Percentiles rank a stretch among this genome's conserved stretches.
Evolutionary conservation across 2,113 vertebrate genomes (phyloP).

Genomic region (Cephalophus harveyi): DNA sequence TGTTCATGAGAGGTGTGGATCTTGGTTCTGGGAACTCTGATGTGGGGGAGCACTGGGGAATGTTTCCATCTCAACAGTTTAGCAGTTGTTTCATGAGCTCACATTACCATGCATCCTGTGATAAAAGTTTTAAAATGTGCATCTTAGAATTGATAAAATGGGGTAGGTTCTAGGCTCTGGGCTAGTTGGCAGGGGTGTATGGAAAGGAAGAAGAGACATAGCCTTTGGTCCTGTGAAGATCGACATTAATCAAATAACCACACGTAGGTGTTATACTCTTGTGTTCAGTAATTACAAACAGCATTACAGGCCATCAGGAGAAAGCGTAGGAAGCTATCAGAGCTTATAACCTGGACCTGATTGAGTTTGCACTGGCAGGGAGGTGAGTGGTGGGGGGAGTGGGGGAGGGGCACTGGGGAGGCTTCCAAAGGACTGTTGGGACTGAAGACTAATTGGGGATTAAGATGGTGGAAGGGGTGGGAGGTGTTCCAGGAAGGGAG

Average conservation of each 20-base stretch:
- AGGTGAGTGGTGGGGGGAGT: no score
- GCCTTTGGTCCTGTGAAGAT: background rate
- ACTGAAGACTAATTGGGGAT: background rate
- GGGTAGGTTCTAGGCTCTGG: background rate
- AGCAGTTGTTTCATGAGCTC: background rate
- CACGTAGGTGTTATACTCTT: background rate
- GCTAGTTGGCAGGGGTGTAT: background rate
- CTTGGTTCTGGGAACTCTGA: background rate
- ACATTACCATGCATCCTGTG: background rate
- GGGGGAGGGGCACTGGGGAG: accelerated
- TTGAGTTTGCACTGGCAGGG: background rate
- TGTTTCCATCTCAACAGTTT: background rate
- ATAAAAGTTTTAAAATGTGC: background rate
- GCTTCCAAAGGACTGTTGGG: background rate
- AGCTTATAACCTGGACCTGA: background rate
- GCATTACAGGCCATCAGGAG: background rate
- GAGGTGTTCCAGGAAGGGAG: background rate
- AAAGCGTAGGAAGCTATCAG: background rate
- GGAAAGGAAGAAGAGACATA: background rate
- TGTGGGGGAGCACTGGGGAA: background rate
- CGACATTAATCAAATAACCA: background rate
- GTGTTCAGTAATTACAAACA: background rate
- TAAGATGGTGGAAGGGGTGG: background rate
- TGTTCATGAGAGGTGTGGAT: no score
- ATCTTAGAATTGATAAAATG: background rate